These are phyloP conservation scores for Lochmaea crataegi DNA, from an alignment of 2,888 invertebrate genomes.

Conservation along the genomic window DNA sequence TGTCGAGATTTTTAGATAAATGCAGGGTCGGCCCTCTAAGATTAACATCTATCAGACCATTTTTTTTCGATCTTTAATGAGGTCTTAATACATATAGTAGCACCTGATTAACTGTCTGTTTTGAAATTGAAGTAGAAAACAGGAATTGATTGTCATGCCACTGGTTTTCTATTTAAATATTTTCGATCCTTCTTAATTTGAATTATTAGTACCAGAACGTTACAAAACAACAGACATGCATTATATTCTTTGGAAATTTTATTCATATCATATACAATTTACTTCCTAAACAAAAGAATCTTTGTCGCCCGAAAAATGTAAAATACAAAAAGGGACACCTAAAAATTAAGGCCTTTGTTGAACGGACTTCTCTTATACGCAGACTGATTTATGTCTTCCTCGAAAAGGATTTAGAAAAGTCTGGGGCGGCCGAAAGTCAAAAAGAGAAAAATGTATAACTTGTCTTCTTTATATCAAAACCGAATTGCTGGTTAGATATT, in stretches of 20 bases:
- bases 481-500: too few species aligned
- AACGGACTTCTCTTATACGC: not conserved
- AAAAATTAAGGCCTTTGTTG: too few species aligned
- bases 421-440: conserved; percentile 7
- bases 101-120: too few species aligned
- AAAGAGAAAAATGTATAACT: conserved; percentile 9
- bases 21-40: not conserved
- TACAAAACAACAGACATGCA: not conserved
- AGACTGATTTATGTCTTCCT: conserved; percentile 32
- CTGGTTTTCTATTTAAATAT: not conserved
- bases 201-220: not conserved
- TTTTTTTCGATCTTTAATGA: not conserved
- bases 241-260: not conserved
- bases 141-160: not conserved
- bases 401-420: conserved; percentile 15
- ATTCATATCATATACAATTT: not conserved
- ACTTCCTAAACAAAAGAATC: too few species aligned
- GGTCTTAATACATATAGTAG: too few species aligned
- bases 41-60: not conserved
- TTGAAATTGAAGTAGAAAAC: too few species aligned
- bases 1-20: conserved; percentile 8
- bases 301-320: too few species aligned
- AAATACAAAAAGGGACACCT: too few species aligned
- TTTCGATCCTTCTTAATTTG: not conserved
- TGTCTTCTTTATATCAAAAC: too few species aligned